phyloP scores from a whole-genome alignment of 1,140 invertebrate genomes.

The Episyrphus balteatus region DNA sequence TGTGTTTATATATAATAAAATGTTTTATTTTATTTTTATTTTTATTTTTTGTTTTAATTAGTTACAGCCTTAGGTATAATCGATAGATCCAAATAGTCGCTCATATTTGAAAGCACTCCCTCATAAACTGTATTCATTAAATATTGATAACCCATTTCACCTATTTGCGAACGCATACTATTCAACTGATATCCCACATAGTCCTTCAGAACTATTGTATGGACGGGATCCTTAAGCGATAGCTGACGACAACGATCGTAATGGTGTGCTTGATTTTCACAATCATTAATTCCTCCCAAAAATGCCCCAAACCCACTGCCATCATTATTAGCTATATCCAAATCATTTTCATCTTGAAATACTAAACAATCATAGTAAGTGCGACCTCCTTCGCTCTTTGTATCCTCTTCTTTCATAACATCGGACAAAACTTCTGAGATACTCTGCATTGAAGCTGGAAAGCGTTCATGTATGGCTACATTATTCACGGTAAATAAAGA shows the following conservation, averaged over 20 bases:
- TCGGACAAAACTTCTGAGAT: slow-evolving; percentile 80
- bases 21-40: no score
- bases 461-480: slow-evolving; percentile 56
- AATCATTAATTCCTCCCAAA: slow-evolving; percentile 16
- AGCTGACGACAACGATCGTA: slow-evolving; percentile 47
- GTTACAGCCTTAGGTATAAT: no score
- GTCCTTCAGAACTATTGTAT: slow-evolving; percentile 55
- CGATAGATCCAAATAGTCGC: slow-evolving; percentile 23
- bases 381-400: slow-evolving; percentile 35
- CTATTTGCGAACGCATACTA: slow-evolving; percentile 48
- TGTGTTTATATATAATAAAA: no score
- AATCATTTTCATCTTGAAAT: slow-evolving; percentile 27
- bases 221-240: slow-evolving; percentile 54
- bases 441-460: slow-evolving; percentile 62
- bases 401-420: slow-evolving; percentile 59
- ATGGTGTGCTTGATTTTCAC: slow-evolving; percentile 30
- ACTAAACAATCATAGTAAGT: slow-evolving; percentile 27
- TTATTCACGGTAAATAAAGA: slow-evolving; percentile 60
- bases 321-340: slow-evolving; percentile 16
- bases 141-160: slow-evolving; percentile 53
- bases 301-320: slow-evolving; percentile 1
- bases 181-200: slow-evolving; percentile 55
- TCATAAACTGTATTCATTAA: slow-evolving; percentile 54
- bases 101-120: slow-evolving; percentile 55
- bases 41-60: no score